Percentiles rank a stretch among this genome's conserved stretches.
These are phyloP conservation scores for Acrocyrtus sp. DNA, from an alignment of 2,888 invertebrate genomes.

Conservation along the genomic window DNA sequence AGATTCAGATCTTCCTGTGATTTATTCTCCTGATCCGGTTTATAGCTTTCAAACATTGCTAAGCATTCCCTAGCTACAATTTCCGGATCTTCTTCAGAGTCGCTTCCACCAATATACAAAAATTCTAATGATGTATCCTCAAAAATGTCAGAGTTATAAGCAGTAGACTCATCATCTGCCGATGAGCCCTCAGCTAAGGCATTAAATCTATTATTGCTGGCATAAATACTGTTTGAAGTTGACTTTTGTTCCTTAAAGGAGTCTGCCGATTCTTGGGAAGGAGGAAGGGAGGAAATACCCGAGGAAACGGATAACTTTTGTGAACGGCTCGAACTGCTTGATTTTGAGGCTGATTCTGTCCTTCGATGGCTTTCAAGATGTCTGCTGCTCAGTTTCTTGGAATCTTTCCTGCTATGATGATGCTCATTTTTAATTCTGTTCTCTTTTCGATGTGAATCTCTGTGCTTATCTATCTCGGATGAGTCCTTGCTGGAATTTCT, in stretches of 20 bases:
- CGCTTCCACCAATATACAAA: slow-evolving; percentile 7
- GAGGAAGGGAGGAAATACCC: slow-evolving; percentile 8
- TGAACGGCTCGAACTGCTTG: too few relatives aligned
- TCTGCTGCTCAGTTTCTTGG: slow-evolving; percentile 16
- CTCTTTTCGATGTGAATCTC: not conserved
- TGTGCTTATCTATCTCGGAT: not conserved
- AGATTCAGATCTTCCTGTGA: not conserved
- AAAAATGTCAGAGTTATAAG: not conserved
- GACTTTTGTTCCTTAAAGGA: slow-evolving; percentile 15
- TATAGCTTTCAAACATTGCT: slow-evolving; percentile 85
- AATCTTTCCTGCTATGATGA: slow-evolving; percentile 11
- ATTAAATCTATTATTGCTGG: slow-evolving; percentile 21
- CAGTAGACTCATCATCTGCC: not conserved
- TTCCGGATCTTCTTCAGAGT: slow-evolving; percentile 70
- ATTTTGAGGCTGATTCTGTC: too few relatives aligned
- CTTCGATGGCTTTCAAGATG: slow-evolving; percentile 15
- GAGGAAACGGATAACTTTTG: not conserved
- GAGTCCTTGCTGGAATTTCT: slow-evolving; percentile 6
- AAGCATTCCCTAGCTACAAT: slow-evolving; percentile 85
- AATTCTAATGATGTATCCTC: slow-evolving; percentile 1
- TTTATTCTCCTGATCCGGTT: slow-evolving; percentile 65
- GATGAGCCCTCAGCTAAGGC: slow-evolving; percentile 3
- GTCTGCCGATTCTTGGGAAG: not conserved
- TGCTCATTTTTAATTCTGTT: slow-evolving; percentile 3
- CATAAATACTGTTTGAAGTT: slow-evolving; percentile 34